Evolutionary conservation across 37 sponge, comb jelly and placozoan species (phyloP).

Genomic region (Dysidea cf. avara): DNA sequence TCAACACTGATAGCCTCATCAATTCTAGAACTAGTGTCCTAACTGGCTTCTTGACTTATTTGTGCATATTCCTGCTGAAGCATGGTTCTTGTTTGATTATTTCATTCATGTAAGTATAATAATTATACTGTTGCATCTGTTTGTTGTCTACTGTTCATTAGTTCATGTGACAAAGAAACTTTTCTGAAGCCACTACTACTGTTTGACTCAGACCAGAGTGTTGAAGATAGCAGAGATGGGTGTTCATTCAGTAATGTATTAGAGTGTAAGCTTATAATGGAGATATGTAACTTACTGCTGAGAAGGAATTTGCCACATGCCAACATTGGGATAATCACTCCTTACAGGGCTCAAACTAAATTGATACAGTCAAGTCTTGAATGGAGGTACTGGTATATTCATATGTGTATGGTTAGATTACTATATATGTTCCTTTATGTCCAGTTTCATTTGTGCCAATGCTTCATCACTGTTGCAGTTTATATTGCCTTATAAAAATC

Average conservation of each 20-base stretch:
- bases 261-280: conserved; percentile 41
- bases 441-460: too few species aligned
- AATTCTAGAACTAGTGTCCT: too few species aligned
- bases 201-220: conserved; percentile 24
- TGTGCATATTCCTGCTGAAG: background rate
- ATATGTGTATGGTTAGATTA: background rate
- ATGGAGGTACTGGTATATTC: background rate
- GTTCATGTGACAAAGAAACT: background rate
- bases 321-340: conserved; percentile 75
- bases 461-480: too few species aligned
- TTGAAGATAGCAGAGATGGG: conserved; percentile 11
- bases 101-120: too few species aligned
- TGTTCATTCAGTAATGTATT: conserved; percentile 38
- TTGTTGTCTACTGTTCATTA: background rate
- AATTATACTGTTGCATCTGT: background rate
- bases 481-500: too few species aligned
- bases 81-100: too few species aligned
- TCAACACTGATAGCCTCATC: too few species aligned
- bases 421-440: too few species aligned
- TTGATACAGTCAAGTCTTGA: conserved; percentile 14
- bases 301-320: background rate
- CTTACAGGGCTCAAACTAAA: conserved; percentile 71
- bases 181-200: conserved; percentile 24
- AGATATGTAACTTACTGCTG: conserved; percentile 28
- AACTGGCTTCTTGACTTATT: background rate